Conservation (phyloP, 2,888 invertebrate species). For the Drosophila koepferae region DNA sequence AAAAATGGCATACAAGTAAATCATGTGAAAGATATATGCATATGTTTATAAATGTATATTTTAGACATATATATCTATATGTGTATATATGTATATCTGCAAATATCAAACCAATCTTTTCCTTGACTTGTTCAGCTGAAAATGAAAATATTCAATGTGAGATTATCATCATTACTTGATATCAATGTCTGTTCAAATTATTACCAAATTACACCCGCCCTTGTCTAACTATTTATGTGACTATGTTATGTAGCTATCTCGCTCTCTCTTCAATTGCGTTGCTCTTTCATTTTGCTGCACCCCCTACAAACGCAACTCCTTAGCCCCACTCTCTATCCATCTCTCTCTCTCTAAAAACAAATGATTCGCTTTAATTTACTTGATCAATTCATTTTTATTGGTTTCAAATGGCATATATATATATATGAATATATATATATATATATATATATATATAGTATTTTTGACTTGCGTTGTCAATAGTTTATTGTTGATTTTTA, state of each 20-base stretch:
- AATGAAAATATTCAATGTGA: background rate
- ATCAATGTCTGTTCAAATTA: background rate
- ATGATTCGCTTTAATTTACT: background rate
- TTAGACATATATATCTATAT: background rate
- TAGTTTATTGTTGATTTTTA: constrained; percentile 6
- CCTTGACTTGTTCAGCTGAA: background rate
- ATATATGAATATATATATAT: constrained; percentile 35
- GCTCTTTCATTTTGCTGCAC: constrained; percentile 3
- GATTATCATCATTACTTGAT: background rate
- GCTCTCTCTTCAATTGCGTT: background rate
- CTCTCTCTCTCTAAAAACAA: background rate
- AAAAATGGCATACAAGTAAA: no score
- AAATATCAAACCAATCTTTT: background rate
- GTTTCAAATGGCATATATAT: constrained; percentile 45
- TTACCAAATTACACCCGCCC: background rate
- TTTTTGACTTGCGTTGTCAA: constrained; percentile 30
- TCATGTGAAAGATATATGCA: no score
- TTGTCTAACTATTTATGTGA: background rate
- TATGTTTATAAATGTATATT: no score
- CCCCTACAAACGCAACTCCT: background rate
- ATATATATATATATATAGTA: constrained; percentile 33
- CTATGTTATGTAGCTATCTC: background rate
- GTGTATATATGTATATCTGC: background rate
- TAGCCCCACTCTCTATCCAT: background rate
- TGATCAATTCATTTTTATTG: constrained; percentile 38